phyloP scores from a whole-genome alignment of 2,888 invertebrate genomes.

The Heteropelma amictum region DNA sequence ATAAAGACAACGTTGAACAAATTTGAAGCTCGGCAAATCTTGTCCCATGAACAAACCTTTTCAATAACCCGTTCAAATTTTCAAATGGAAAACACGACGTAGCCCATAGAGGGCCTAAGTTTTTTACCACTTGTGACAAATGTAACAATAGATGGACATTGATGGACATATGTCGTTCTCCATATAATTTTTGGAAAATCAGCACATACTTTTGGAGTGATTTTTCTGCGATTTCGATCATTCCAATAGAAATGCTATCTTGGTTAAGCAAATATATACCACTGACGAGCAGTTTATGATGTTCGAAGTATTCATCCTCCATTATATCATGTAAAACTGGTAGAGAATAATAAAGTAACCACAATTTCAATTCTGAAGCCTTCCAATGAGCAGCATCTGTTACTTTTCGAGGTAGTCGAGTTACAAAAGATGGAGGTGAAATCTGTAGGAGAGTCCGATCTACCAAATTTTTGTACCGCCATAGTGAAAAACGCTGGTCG shows the following conservation, averaged over 20 bases:
- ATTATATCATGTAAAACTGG: constrained; percentile 53
- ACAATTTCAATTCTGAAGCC: constrained; percentile 56
- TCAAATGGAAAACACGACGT: constrained; percentile 54
- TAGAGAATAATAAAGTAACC: constrained; percentile 56
- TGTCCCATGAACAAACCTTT: constrained; percentile 49
- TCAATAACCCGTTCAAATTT: constrained; percentile 51
- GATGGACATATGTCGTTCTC: neutral
- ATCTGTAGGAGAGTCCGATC: neutral
- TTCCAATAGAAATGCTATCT: constrained; percentile 42
- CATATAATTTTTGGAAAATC: neutral
- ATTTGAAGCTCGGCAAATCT: no score
- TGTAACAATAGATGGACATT: neutral
- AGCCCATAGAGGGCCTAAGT: constrained; percentile 51
- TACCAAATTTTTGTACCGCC: neutral
- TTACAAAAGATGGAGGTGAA: constrained; percentile 50
- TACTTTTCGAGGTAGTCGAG: no score
- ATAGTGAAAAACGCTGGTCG: neutral
- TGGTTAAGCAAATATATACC: constrained; percentile 50
- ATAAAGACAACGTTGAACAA: no score
- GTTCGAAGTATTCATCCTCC: constrained; percentile 48
- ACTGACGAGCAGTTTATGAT: constrained; percentile 53
- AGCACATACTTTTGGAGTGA: neutral
- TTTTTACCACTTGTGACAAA: neutral
- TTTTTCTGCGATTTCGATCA: constrained; percentile 33
- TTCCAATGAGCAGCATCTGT: constrained; percentile 54